Evolutionary conservation across 2,888 invertebrate species (phyloP), one percentile per base, ranked within the genome.

Genomic region (Drosophila mimica): DNA sequence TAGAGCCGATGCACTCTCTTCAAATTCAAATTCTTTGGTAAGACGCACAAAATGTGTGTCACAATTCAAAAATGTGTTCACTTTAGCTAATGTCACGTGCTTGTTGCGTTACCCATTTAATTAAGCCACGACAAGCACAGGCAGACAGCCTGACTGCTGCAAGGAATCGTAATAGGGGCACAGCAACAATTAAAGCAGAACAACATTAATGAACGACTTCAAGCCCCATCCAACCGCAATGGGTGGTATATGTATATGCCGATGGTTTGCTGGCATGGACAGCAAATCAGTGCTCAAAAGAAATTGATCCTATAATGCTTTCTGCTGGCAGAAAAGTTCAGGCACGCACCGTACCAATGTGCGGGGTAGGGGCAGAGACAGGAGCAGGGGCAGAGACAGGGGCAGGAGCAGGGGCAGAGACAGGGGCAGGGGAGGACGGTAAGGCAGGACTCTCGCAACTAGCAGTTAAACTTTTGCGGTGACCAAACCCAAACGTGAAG

Each of bases 381-480:
- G 25, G 25, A 25, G 25, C 25, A 25, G 25, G 25, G 25, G 25
- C 25, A 3, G 51, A n/a, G 25, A 17, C 28, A 13, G 13, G 11
- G 8, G n/a, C 20, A 3, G 20, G 8, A 34, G 25, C 34, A 3
- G 51, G 25, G 25, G 20, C 28, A 13, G 13, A 11, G 8, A n/a
- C 20, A 3, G 20, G 8, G 53, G 25, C 34, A 11, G 25, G 4
- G 28, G 13, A 28, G 34, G 36, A 33, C 9, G 20, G 38, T 28
- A 34, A 31, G 57, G 51, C 52, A 25, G 33, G 30, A 56, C 34
- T 70, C 64, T 74, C 69, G 70, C 81, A 82, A 79, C 74, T 76
- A 71, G 74, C 74, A 81, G 81, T 81, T 82, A 87, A 89, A 89
- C 80, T 89, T 85, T 87, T 89, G 84, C 79, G 89, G 84, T 83